phyloP scores from a whole-genome alignment of 2,113 vertebrate genomes.

The Orycteropus afer region DNA sequence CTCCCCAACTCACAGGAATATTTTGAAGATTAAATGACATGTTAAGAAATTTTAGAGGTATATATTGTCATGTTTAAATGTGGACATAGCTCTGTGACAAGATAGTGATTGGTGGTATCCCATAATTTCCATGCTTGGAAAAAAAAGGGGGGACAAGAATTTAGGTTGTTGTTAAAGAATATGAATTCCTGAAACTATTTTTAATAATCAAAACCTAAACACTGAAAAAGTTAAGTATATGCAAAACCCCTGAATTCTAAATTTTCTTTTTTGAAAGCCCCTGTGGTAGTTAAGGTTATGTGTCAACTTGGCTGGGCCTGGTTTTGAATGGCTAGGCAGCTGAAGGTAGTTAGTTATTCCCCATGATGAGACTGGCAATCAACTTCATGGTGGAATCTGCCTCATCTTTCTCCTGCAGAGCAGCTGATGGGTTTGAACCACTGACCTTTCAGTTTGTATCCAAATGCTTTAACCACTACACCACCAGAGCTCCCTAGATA shows the following conservation, averaged over 20 bases:
- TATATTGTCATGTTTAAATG: not conserved
- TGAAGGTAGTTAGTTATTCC: too few relatives aligned
- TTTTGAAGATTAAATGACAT: slow-evolving; percentile 54
- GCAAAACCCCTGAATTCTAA: not conserved
- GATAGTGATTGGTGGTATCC: not conserved
- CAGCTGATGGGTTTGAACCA: too few relatives aligned
- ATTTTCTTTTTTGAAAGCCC: not conserved
- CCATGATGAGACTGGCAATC: too few relatives aligned
- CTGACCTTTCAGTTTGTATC: too few relatives aligned
- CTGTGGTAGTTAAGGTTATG: too few relatives aligned
- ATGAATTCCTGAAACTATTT: not conserved
- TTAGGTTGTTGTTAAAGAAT: not conserved
- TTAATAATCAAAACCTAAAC: not conserved
- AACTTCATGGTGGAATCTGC: too few relatives aligned
- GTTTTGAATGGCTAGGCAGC: too few relatives aligned
- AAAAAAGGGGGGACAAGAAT: not conserved
- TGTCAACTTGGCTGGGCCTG: too few relatives aligned
- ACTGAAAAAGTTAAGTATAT: not conserved
- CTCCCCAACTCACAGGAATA: not conserved
- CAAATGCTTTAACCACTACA: too few relatives aligned
- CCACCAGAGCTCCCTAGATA: too few relatives aligned
- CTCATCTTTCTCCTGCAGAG: too few relatives aligned
- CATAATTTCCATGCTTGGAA: not conserved
- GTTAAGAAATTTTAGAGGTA: slow-evolving; percentile 45
- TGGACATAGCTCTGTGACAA: slow-evolving; percentile 6